A percentile compares a stretch with the other conserved stretches of the same genome.
Evolutionary conservation across 37 sponge, comb jelly and placozoan genomes (phyloP).

Genomic region (Tethya wilhelma): DNA sequence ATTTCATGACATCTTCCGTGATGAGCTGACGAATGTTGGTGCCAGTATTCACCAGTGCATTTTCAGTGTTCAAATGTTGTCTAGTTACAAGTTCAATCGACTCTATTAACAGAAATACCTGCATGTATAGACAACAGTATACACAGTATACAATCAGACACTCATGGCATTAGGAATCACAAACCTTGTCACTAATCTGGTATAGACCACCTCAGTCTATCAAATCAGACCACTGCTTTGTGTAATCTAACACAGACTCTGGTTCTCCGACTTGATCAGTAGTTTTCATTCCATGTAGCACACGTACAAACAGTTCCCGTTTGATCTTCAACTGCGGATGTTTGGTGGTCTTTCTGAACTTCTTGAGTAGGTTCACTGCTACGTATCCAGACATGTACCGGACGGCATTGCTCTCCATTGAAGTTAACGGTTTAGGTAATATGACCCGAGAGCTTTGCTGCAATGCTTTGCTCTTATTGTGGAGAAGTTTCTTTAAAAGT

Average conservation of each 20-base stretch:
- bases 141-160: background rate
- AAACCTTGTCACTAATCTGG: conserved; percentile 27
- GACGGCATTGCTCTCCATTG: conserved; percentile 15
- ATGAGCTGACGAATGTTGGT: background rate
- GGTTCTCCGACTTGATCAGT: conserved; percentile 18
- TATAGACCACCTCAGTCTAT: conserved; percentile 34
- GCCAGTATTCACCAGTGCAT: too few species aligned
- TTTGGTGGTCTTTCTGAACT: conserved; percentile 14
- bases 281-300: conserved; percentile 4
- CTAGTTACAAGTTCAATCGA: conserved; percentile 5
- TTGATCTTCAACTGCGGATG: conserved; percentile 1
- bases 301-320: conserved; percentile 9
- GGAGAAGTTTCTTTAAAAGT: conserved; percentile 6
- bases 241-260: conserved; percentile 5
- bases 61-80: background rate
- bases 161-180: background rate
- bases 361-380: conserved; percentile 16
- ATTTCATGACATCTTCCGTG: conserved; percentile 4
- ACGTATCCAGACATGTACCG: conserved; percentile 29
- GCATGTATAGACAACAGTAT: background rate
- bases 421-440: background rate
- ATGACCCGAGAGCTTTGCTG: background rate
- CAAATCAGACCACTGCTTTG: conserved; percentile 27
- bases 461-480: background rate
- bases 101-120: conserved; percentile 20